A percentile compares a stretch with the other conserved stretches of the same genome.
These are phyloP conservation scores for Oryzias woworae DNA, from an alignment of 2,113 vertebrate species.

Conservation along the genomic window DNA sequence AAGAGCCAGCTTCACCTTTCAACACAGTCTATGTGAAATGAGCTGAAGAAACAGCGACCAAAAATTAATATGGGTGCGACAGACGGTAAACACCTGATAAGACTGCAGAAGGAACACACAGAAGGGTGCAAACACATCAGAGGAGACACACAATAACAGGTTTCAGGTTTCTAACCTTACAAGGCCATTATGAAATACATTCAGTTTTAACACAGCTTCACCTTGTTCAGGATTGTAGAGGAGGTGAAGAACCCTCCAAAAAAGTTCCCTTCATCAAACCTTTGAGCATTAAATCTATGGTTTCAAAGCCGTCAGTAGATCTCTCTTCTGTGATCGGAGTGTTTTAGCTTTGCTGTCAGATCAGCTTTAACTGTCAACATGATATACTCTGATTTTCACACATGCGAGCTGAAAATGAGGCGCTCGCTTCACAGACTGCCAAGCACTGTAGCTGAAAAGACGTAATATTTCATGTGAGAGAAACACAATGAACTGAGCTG, in stretches of 20 bases:
- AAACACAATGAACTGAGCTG: slow-evolving; percentile 18
- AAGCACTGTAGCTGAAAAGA: slow-evolving; percentile 17
- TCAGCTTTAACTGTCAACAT: slow-evolving; percentile 5
- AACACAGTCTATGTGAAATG: slow-evolving; percentile 44
- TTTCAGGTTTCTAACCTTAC: not conserved
- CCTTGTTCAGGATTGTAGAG: too few species aligned
- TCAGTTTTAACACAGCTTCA: too few species aligned
- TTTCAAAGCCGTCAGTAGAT: too few species aligned
- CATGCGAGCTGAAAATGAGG: slow-evolving; percentile 18
- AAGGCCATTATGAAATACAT: too few species aligned
- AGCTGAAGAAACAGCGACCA: slow-evolving; percentile 45
- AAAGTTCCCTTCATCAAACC: too few species aligned
- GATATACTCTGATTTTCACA: slow-evolving; percentile 6
- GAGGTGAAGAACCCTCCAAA: too few species aligned
- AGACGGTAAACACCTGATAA: slow-evolving; percentile 65
- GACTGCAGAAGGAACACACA: slow-evolving; percentile 23
- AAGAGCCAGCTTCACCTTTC: slow-evolving; percentile 15
- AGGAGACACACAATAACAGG: not conserved
- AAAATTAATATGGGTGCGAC: slow-evolving; percentile 59
- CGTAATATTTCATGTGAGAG: slow-evolving; percentile 29
- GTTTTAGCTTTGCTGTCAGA: slow-evolving; percentile 7
- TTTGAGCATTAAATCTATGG: too few species aligned
- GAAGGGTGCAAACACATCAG: slow-evolving; percentile 7
- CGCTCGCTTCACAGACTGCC: slow-evolving; percentile 17
- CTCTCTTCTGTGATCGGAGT: not conserved